These are phyloP conservation scores for Rhabdomys pumilio DNA, from an alignment of 2,797 vertebrate species.

Conservation along the genomic window DNA sequence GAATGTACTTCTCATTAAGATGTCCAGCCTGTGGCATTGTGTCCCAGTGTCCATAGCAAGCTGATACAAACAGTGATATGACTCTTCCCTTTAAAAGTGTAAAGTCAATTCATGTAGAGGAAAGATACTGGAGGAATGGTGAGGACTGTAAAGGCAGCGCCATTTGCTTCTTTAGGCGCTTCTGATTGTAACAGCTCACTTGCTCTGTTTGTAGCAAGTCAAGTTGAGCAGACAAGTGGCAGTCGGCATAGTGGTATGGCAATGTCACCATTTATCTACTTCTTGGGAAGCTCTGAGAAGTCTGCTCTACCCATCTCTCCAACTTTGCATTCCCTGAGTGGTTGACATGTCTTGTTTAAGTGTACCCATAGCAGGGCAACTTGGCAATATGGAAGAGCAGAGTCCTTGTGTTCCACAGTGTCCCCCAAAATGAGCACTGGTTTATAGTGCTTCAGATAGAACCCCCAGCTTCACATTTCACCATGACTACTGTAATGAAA, in stretches of 20 bases:
- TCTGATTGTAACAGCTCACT: neutral
- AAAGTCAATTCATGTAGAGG: neutral
- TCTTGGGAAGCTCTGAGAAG: neutral
- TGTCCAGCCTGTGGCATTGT: neutral
- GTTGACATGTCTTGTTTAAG: neutral
- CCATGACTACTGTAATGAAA: neutral
- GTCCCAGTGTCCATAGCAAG: neutral
- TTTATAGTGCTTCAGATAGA: neutral
- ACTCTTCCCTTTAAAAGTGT: neutral
- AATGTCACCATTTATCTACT: neutral
- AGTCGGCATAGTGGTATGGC: rapidly evolving
- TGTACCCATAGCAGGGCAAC: neutral
- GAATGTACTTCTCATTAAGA: neutral
- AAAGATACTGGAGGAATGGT: neutral
- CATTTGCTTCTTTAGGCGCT: neutral
- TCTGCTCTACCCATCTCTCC: neutral
- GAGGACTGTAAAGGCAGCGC: neutral
- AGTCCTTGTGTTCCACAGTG: neutral
- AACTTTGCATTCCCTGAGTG: neutral
- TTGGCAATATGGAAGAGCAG: neutral
- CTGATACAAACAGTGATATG: neutral
- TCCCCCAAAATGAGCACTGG: neutral
- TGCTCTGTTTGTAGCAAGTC: neutral
- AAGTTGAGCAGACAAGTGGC: neutral
- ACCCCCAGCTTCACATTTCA: neutral